Conservation (phyloP, 2,113 vertebrate genomes). For the Leucosticte australis region DNA sequence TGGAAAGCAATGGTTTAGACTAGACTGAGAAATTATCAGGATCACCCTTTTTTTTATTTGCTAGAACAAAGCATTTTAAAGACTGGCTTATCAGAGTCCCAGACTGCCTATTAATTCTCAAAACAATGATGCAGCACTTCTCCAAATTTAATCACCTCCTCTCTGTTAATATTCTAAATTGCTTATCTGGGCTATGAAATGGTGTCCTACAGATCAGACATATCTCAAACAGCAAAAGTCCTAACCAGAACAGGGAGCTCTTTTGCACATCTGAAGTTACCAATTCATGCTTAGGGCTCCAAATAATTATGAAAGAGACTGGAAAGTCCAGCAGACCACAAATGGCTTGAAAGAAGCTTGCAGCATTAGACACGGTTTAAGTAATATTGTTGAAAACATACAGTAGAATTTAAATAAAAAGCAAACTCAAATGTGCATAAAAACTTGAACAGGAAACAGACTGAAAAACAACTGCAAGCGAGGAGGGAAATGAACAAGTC, state of each 20-base stretch:
- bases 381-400: neutral
- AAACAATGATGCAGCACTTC: neutral
- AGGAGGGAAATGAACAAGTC: constrained; percentile 30
- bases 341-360: neutral
- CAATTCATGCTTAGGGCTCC: neutral
- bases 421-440: neutral
- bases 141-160: neutral
- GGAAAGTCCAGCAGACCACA: neutral
- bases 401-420: constrained; percentile 8
- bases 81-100: neutral
- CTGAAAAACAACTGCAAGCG: constrained; percentile 26
- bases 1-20: neutral
- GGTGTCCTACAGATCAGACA: neutral
- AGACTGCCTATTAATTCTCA: neutral
- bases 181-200: neutral
- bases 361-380: neutral
- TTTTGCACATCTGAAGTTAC: neutral
- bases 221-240: neutral
- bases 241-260: neutral
- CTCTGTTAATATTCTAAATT: neutral
- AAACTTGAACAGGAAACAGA: constrained; percentile 12
- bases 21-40: neutral
- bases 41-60: neutral
- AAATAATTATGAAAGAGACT: neutral
- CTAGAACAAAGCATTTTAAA: neutral